These are phyloP conservation scores for Amblyraja radiata DNA, from an alignment of 2,797 vertebrate species.

Conservation along the genomic window DNA sequence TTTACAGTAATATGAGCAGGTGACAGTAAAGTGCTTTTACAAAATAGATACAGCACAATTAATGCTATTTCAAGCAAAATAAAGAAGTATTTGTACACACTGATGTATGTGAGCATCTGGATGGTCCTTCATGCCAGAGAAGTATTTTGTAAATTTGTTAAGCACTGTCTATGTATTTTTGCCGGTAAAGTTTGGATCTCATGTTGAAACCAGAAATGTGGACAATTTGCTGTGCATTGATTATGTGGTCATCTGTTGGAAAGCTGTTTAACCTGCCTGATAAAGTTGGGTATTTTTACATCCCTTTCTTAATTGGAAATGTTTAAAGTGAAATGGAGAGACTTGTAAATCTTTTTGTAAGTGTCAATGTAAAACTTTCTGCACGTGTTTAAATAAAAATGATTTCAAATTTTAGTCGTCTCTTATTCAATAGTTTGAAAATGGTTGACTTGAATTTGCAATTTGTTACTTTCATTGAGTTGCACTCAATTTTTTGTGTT, in stretches of 20 bases:
- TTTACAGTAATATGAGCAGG: background rate
- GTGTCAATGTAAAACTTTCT: background rate
- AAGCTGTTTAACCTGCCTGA: background rate
- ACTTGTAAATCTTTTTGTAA: background rate
- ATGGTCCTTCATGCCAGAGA: background rate
- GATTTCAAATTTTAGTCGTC: background rate
- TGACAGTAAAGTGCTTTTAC: background rate
- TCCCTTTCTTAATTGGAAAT: background rate
- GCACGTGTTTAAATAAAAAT: slow-evolving; percentile 17
- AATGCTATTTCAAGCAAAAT: background rate
- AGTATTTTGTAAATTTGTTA: background rate
- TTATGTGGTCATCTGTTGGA: background rate
- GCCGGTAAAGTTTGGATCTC: background rate
- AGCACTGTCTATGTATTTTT: background rate
- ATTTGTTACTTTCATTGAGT: background rate
- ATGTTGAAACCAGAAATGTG: background rate
- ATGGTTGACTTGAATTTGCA: background rate
- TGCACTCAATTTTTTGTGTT: background rate
- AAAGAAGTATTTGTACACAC: background rate
- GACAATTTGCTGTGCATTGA: background rate
- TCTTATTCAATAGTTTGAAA: background rate
- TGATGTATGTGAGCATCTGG: background rate
- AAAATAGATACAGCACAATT: background rate
- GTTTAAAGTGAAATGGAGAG: background rate
- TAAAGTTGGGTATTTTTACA: too few relatives aligned